Base-by-base conservation (phyloP, 2,797 vertebrate genomes). In the Mormyrus proboscirostris region DNA sequence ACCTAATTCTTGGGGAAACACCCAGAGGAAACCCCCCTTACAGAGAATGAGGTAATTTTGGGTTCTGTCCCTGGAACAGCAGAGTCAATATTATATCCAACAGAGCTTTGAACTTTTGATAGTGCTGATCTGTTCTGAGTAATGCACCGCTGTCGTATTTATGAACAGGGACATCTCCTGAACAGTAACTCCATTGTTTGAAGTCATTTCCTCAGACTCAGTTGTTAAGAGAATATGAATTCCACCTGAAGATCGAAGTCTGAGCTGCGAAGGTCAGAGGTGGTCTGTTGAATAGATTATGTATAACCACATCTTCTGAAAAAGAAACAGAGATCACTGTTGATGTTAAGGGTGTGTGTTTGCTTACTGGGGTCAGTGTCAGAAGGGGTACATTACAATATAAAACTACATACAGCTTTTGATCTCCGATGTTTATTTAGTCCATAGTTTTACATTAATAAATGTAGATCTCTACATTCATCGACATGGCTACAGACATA, bases 1-100 rank as follows among this genome's bases (percentile, higher is more conserved):
- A 96, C 94, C 94, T 96, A 94, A 96, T 96, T 93, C 92, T 91
- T 90, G 94, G 93, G 92, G 95, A 95, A 94, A 93, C 94, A 93
- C 95, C 94, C 94, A 94, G 84, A 94, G 95, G 95, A 95, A 96
- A 93, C 93, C 96, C 95, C 95, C 95, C 91, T 88, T 53, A 89
- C 92, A 93, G 92, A 87, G 89, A 89, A 90, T 95, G 93, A 95
- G 90, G 93, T 94, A 93, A 94, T 92, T 89, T 50, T 57, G 59
- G 90, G 90, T 92, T 91, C 90, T 91, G 90, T 88, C 44, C 51
- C 51, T 44, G 87, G 38, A 65, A 88, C 59, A 47, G 12, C 47
- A 73, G n/a, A 88, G 44, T 51, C 25, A n/a, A 33, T 69, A 44
- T 50, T 44, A 65, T 51, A 44, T 47, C 62, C 38, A 73, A 84